These are phyloP conservation scores for Sebastes steindachneri DNA, from an alignment of 2,797 vertebrate genomes.

Conservation along the genomic window DNA sequence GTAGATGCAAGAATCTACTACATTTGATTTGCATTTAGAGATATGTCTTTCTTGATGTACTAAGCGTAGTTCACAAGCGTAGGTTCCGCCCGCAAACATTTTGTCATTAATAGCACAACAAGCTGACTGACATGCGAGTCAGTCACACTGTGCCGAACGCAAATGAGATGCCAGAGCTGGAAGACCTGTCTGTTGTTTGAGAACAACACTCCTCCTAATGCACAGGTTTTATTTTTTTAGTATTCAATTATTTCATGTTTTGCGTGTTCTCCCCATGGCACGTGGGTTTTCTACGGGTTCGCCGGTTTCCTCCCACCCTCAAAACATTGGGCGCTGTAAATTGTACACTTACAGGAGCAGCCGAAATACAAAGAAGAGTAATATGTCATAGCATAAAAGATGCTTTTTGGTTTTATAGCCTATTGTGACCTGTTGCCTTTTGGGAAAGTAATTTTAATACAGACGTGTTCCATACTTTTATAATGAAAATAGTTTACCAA, in stretches of 20 bases:
- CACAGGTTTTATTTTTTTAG: fast-evolving
- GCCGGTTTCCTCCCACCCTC: fast-evolving
- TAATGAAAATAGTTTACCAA: neutral
- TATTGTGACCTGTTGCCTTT: neutral
- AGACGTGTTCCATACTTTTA: fast-evolving
- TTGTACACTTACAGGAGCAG: too few species aligned
- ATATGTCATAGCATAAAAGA: neutral
- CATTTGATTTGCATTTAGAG: neutral
- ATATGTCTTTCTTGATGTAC: neutral
- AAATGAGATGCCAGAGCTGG: neutral
- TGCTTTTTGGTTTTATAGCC: fast-evolving
- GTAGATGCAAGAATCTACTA: neutral
- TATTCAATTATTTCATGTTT: fast-evolving
- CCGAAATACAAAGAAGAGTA: too few species aligned
- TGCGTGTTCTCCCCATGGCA: too few species aligned
- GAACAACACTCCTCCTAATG: neutral
- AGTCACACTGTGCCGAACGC: neutral
- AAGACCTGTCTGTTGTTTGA: neutral
- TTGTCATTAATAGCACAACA: too few species aligned
- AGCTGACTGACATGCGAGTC: fast-evolving
- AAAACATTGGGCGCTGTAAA: too few species aligned
- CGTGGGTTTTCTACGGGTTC: too few species aligned
- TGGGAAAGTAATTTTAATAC: neutral
- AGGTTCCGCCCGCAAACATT: too few species aligned
- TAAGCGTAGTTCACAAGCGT: neutral